A percentile compares a stretch with the other conserved stretches of the same genome.
Conservation (phyloP, 2,113 vertebrate species). For the Grammomys surdaster region DNA sequence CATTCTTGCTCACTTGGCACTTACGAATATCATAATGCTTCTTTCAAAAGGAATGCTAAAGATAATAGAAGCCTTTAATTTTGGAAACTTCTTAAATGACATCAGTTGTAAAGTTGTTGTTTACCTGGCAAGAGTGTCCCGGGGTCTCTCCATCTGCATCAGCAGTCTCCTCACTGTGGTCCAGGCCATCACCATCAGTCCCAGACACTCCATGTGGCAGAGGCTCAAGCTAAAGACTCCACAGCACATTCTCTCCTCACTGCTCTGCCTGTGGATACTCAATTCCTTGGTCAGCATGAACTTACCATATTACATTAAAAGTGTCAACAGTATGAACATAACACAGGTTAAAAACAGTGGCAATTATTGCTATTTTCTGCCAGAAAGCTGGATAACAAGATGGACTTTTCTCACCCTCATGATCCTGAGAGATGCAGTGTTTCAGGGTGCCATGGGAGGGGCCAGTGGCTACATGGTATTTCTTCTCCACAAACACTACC, state of each 20-base stretch:
- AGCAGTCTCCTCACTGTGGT: neutral
- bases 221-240: neutral
- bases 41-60: neutral
- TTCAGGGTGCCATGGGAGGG: neutral
- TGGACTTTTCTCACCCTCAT: neutral
- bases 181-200: neutral
- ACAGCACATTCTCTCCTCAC: neutral
- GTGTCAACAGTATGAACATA: neutral
- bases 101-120: neutral
- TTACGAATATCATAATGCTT: slow-evolving; percentile 1
- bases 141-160: neutral
- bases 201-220: neutral
- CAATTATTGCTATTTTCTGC: neutral
- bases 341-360: neutral
- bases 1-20: neutral
- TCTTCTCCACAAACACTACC: neutral
- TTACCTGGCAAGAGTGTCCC: neutral
- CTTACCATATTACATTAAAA: neutral
- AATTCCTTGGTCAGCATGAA: neutral
- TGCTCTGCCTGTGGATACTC: neutral
- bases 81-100: neutral
- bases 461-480: neutral
- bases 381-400: neutral
- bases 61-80: neutral
- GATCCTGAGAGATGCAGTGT: neutral